phyloP scores from a whole-genome alignment of 1,140 invertebrate species.

The Cyphomyrmex costatus region DNA sequence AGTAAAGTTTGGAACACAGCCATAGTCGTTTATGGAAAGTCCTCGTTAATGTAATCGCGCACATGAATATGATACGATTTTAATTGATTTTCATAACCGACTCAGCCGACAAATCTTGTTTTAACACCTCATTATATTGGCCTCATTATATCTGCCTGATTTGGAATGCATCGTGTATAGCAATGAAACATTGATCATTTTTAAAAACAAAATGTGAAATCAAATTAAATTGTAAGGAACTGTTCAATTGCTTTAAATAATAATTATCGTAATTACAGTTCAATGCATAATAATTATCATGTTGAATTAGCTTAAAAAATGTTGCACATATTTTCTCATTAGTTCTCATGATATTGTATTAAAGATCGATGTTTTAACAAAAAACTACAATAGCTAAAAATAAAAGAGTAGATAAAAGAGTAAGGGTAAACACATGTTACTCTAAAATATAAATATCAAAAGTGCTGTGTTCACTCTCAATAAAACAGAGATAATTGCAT shows the following conservation, averaged over 20 bases:
- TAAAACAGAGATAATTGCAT: constrained; percentile 13
- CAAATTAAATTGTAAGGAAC: neutral
- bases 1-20: no score
- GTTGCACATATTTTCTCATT: neutral
- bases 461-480: neutral
- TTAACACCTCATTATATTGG: no score
- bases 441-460: constrained; percentile 9
- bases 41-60: no score
- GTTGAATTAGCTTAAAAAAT: neutral
- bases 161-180: neutral
- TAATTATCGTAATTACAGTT: constrained; percentile 11
- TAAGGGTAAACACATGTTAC: neutral
- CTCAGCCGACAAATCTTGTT: no score
- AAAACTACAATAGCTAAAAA: no score
- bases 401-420: neutral
- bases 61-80: no score
- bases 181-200: neutral
- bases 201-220: neutral
- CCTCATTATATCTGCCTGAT: no score
- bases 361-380: neutral
- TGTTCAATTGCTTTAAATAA: neutral
- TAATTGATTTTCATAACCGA: no score
- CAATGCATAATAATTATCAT: neutral
- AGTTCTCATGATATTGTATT: neutral
- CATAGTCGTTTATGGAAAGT: no score